These are phyloP conservation scores for Adoxophyes honmai DNA, from an alignment of 1,140 invertebrate species.

Conservation along the genomic window DNA sequence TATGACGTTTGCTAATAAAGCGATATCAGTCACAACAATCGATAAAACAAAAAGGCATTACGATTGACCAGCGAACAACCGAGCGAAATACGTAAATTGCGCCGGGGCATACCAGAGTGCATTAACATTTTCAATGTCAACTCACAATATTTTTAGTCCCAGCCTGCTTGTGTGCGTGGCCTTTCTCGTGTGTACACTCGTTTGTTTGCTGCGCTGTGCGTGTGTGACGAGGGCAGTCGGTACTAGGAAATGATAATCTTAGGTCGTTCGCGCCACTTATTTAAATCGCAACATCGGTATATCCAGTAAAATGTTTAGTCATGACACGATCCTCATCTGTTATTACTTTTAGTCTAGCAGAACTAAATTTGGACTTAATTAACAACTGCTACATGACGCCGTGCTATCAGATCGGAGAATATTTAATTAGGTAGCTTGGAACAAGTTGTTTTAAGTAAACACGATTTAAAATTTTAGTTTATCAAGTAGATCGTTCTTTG, in stretches of 20 bases:
- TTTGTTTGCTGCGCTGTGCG: constrained; percentile 11
- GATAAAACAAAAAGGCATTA: constrained; percentile 49
- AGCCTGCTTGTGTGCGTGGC: constrained; percentile 50
- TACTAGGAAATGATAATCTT: constrained; percentile 63
- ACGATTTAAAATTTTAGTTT: too few relatives aligned
- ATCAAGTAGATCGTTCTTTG: too few relatives aligned
- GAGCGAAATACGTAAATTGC: constrained; percentile 58
- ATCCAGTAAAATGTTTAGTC: constrained; percentile 39
- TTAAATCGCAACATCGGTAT: constrained; percentile 31
- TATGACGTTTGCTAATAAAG: constrained; percentile 32
- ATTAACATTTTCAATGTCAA: constrained; percentile 75
- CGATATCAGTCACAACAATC: constrained; percentile 55
- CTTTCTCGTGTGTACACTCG: constrained; percentile 33
- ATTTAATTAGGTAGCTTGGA: constrained; percentile 1
- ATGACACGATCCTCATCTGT: constrained; percentile 12
- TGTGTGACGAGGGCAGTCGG: constrained; percentile 21
- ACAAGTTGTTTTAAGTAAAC: not conserved
- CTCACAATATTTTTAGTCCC: constrained; percentile 72
- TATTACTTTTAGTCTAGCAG: not conserved
- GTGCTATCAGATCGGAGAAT: not conserved
- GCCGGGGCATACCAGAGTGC: constrained; percentile 54
- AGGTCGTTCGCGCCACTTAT: constrained; percentile 49
- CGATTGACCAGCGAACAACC: constrained; percentile 35
- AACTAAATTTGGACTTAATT: not conserved
- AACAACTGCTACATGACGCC: not conserved